Evolutionary conservation across 1,140 invertebrate species (phyloP).

Genomic region (Drosophila ironensis): DNA sequence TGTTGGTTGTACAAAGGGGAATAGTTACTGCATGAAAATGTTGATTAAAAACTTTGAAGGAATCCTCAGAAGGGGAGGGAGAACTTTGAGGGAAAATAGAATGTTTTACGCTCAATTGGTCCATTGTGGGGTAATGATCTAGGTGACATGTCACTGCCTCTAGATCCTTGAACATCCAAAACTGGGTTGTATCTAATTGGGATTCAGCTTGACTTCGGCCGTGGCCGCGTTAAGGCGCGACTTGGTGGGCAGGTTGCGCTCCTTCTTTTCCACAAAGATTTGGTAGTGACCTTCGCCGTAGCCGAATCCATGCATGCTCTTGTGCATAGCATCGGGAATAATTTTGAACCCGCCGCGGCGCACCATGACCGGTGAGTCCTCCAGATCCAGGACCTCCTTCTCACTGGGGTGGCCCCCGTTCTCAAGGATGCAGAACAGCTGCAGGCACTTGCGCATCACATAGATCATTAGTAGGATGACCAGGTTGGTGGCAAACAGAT

Average conservation of each 20-base stretch:
- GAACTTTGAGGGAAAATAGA: background rate
- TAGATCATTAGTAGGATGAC: slow-evolving; percentile 69
- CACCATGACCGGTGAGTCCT: slow-evolving; percentile 30
- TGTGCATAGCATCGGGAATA: slow-evolving; percentile 63
- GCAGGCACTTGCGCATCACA: slow-evolving; percentile 67
- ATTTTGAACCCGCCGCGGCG: slow-evolving; percentile 53
- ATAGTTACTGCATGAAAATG: slow-evolving; percentile 18
- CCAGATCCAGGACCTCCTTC: background rate
- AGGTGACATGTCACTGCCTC: slow-evolving; percentile 19
- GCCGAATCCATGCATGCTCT: slow-evolving; percentile 74
- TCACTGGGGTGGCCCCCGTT: slow-evolving; percentile 39
- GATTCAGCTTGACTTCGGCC: slow-evolving; percentile 79
- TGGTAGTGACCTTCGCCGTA: slow-evolving; percentile 76
- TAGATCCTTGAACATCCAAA: background rate
- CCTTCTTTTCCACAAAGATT: slow-evolving; percentile 78
- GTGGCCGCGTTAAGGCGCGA: slow-evolving; percentile 71
- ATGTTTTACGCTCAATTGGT: slow-evolving; percentile 35
- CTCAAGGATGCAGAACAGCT: slow-evolving; percentile 73
- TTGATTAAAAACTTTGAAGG: slow-evolving; percentile 42
- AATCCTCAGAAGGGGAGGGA: slow-evolving; percentile 22
- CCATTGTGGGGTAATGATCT: no score
- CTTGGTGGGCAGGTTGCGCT: slow-evolving; percentile 68
- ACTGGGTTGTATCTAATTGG: slow-evolving; percentile 63
- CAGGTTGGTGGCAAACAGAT: slow-evolving; percentile 71
- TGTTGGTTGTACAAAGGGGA: slow-evolving; percentile 21